Percentiles rank a stretch among this genome's conserved stretches.
These are phyloP conservation scores for Pararge aegeria DNA, from an alignment of 1,140 invertebrate genomes.

Conservation along the genomic window DNA sequence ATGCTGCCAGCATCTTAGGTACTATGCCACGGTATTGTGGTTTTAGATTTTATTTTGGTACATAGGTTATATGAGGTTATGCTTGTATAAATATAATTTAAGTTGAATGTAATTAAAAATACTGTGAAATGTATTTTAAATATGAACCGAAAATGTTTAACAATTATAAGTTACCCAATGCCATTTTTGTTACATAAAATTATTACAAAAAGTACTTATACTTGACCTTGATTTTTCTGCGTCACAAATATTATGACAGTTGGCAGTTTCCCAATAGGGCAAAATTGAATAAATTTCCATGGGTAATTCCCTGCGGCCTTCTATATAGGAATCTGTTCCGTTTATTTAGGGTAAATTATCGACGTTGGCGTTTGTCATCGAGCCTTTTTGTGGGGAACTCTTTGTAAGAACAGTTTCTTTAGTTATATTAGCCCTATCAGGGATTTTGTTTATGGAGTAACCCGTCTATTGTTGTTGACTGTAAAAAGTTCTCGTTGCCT, in stretches of 20 bases:
- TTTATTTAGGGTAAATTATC: constrained; percentile 18
- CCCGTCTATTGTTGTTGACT: background rate
- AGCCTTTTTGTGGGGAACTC: constrained; percentile 4
- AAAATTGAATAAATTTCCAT: constrained; percentile 25
- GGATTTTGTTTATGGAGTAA: background rate
- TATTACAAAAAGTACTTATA: background rate
- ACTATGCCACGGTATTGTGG: no score
- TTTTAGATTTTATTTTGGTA: no score
- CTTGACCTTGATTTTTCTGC: constrained; percentile 17
- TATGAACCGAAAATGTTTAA: no score
- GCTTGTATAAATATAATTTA: no score
- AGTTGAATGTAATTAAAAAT: no score
- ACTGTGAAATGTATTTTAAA: no score
- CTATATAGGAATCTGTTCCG: constrained; percentile 15
- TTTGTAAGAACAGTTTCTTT: constrained; percentile 6
- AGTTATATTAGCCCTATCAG: constrained; percentile 10
- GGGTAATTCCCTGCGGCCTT: constrained; percentile 16
- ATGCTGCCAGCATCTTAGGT: no score
- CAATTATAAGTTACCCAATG: no score
- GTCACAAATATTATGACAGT: constrained; percentile 9
- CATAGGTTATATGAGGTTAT: no score
- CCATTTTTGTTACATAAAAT: background rate
- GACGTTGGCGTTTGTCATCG: constrained; percentile 16
- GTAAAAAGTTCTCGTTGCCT: background rate
- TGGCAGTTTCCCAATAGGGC: constrained; percentile 13